Evolutionary conservation across 1,140 invertebrate species (phyloP).

Genomic region (Propsilocerus akamusi): DNA sequence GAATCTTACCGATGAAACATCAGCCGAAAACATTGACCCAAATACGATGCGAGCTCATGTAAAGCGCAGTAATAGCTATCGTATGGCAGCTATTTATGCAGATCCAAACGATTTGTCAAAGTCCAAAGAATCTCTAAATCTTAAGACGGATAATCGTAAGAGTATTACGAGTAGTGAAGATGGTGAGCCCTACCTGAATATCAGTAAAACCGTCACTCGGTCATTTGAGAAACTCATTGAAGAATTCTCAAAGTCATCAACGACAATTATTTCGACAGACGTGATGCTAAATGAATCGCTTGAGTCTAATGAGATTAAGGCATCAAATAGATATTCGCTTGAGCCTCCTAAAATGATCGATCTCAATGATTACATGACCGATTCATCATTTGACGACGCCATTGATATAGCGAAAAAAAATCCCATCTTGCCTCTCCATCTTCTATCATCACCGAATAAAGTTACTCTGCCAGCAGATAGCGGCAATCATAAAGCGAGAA

Average conservation of each 20-base stretch:
- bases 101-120: slow-evolving; percentile 7
- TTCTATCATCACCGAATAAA: slow-evolving; percentile 27
- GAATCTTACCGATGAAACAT: not conserved
- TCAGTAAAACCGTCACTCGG: slow-evolving; percentile 24
- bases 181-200: slow-evolving; percentile 17
- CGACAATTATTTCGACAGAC: slow-evolving; percentile 15
- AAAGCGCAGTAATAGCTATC: slow-evolving; percentile 70
- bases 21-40: not conserved
- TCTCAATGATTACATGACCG: not conserved
- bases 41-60: slow-evolving; percentile 25
- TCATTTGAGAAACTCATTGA: slow-evolving; percentile 18
- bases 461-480: slow-evolving; percentile 32
- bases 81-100: slow-evolving; percentile 35
- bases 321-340: slow-evolving; percentile 5
- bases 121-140: slow-evolving; percentile 15
- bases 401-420: not conserved
- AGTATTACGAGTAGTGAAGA: slow-evolving; percentile 13
- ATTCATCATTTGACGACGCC: slow-evolving; percentile 1
- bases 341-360: not conserved
- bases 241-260: slow-evolving; percentile 16
- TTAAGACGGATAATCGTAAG: slow-evolving; percentile 1
- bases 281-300: slow-evolving; percentile 24
- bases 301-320: slow-evolving; percentile 21
- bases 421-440: slow-evolving; percentile 12
- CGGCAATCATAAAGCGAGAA: slow-evolving; percentile 28